Percentiles rank a stretch among this genome's conserved stretches.
Evolutionary conservation across 2,797 vertebrate genomes (phyloP).

Genomic region (Sebastes nivosus): DNA sequence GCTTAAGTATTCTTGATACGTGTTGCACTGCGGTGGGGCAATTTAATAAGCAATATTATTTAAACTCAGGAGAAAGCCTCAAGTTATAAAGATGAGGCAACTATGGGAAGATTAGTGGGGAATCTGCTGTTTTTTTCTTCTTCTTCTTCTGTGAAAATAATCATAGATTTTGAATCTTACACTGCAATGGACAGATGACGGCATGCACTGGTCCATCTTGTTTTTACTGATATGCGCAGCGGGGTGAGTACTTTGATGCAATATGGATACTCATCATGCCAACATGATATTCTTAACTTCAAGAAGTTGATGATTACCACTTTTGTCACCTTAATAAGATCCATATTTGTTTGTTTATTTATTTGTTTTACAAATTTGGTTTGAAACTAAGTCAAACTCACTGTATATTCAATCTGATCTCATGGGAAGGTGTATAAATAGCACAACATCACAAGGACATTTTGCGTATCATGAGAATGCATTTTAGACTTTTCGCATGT

Average conservation of each 20-base stretch:
- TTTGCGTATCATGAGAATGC: no score
- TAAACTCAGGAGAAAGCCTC: slow-evolving; percentile 8
- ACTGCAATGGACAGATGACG: neutral
- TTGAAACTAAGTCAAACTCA: neutral
- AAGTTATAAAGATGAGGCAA: neutral
- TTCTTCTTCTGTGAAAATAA: neutral
- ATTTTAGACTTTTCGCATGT: no score
- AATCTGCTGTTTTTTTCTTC: neutral
- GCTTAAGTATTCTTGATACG: neutral
- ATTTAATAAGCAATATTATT: slow-evolving; percentile 12
- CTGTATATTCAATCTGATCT: no score
- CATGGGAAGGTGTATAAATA: no score
- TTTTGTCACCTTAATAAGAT: neutral
- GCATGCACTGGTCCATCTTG: neutral
- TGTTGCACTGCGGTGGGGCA: neutral
- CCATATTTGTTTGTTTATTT: neutral
- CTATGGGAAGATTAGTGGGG: neutral
- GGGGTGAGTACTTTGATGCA: neutral
- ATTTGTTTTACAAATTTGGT: neutral
- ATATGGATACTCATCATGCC: neutral
- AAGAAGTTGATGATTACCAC: neutral
- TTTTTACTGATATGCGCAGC: neutral
- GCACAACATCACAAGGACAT: no score
- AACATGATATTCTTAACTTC: neutral
- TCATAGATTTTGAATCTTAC: neutral